phyloP scores from a whole-genome alignment of 2,888 invertebrate species.

The Gari tellinella region DNA sequence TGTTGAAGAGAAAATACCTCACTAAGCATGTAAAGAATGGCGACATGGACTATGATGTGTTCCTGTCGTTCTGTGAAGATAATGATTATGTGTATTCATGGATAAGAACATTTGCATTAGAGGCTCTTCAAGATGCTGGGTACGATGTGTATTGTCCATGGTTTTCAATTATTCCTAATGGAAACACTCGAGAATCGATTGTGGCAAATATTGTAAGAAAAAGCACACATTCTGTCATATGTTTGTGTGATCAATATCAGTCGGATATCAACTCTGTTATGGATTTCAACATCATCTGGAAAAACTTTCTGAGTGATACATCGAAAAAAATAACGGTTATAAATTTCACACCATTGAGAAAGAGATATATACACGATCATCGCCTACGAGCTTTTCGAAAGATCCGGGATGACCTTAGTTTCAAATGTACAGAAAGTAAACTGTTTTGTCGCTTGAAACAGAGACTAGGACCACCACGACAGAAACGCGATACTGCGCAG shows the following conservation, averaged over 20 bases:
- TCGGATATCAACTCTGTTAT: neutral
- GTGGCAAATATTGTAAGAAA: neutral
- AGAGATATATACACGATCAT: no score
- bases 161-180: neutral
- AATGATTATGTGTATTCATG: constrained; percentile 11
- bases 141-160: neutral
- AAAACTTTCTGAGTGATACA: constrained; percentile 6
- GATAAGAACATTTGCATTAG: neutral
- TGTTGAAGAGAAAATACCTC: neutral
- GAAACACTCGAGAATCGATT: neutral
- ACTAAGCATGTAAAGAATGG: neutral
- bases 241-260: constrained; percentile 12
- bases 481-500: no score
- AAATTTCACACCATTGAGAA: neutral
- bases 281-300: constrained; percentile 22
- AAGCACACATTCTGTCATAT: constrained; percentile 6
- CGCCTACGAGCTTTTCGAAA: no score
- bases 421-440: no score
- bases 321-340: neutral
- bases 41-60: neutral
- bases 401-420: no score
- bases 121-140: neutral
- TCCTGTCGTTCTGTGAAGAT: constrained; percentile 22
- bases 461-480: no score
- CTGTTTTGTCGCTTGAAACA: no score